A percentile compares a stretch with the other conserved stretches of the same genome.
phyloP scores from a whole-genome alignment of 2,113 vertebrate genomes.

The Turdus rufiventris region DNA sequence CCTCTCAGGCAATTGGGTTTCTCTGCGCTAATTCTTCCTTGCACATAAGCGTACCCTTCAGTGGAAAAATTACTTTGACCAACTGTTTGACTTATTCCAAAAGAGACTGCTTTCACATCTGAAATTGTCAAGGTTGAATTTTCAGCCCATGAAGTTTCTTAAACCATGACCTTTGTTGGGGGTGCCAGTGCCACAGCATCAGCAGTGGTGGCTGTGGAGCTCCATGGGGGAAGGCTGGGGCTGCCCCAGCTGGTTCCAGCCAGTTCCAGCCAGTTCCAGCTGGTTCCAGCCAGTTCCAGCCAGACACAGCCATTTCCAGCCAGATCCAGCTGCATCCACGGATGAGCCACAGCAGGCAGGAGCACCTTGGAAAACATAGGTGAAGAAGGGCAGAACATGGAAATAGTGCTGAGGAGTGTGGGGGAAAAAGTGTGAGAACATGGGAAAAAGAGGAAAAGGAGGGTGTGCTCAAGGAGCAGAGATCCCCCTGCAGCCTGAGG shows the following conservation, averaged over 20 bases:
- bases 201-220: accelerated
- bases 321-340: too few species aligned
- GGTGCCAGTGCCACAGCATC: accelerated
- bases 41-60: accelerated
- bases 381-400: not conserved
- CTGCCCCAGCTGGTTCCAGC: accelerated
- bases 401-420: not conserved
- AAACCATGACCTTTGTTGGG: not conserved
- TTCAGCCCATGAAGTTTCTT: not conserved
- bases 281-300: not conserved
- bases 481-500: not conserved
- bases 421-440: not conserved
- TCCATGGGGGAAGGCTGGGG: accelerated
- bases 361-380: accelerated
- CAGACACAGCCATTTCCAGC: accelerated
- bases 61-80: not conserved
- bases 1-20: not conserved
- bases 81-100: not conserved
- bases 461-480: accelerated
- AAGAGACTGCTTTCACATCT: not conserved
- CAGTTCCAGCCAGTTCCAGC: accelerated
- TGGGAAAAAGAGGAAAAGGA: not conserved
- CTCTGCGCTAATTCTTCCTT: not conserved
- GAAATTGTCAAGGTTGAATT: not conserved
- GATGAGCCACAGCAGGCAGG: accelerated